Evolutionary conservation across 2,888 invertebrate species (phyloP).

Genomic region (Choristoneura rosaceana): DNA sequence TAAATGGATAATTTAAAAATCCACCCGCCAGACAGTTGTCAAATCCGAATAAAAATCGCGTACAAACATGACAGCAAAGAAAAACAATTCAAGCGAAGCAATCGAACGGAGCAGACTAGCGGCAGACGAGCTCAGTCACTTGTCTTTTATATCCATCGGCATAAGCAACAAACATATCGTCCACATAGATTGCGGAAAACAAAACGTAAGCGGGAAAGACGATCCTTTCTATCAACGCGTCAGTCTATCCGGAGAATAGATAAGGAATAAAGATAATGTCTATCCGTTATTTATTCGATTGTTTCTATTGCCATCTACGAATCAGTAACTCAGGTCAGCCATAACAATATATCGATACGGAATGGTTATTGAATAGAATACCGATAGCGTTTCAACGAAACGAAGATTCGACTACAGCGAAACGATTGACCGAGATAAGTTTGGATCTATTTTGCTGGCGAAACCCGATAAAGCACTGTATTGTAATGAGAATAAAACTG

Average conservation of each 20-base stretch:
- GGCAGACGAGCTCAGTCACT: slow-evolving; percentile 25
- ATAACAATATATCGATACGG: slow-evolving; percentile 79
- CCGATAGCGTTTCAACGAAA: slow-evolving; percentile 66
- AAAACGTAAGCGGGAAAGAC: slow-evolving; percentile 30
- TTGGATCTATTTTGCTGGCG: neutral
- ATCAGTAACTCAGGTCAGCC: slow-evolving; percentile 79
- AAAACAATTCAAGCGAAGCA: slow-evolving; percentile 14
- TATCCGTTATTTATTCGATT: slow-evolving; percentile 75
- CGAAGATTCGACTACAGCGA: slow-evolving; percentile 59
- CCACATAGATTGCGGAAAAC: slow-evolving; percentile 44
- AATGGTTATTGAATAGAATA: slow-evolving; percentile 76
- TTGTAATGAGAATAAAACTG: neutral
- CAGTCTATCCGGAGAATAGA: slow-evolving; percentile 50
- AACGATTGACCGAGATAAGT: slow-evolving; percentile 35
- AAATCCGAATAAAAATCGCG: slow-evolving; percentile 1
- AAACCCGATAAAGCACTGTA: neutral
- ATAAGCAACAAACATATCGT: slow-evolving; percentile 26
- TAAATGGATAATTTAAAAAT: neutral
- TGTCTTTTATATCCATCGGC: slow-evolving; percentile 29
- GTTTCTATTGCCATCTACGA: slow-evolving; percentile 75
- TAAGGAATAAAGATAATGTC: slow-evolving; percentile 72
- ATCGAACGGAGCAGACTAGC: slow-evolving; percentile 5
- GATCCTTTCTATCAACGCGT: slow-evolving; percentile 41
- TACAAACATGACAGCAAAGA: slow-evolving; percentile 6
- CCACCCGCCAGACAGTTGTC: neutral